A percentile compares a stretch with the other conserved stretches of the same genome.
Evolutionary conservation across 2,888 invertebrate genomes (phyloP).

Genomic region (Trissonchulus sp.): DNA sequence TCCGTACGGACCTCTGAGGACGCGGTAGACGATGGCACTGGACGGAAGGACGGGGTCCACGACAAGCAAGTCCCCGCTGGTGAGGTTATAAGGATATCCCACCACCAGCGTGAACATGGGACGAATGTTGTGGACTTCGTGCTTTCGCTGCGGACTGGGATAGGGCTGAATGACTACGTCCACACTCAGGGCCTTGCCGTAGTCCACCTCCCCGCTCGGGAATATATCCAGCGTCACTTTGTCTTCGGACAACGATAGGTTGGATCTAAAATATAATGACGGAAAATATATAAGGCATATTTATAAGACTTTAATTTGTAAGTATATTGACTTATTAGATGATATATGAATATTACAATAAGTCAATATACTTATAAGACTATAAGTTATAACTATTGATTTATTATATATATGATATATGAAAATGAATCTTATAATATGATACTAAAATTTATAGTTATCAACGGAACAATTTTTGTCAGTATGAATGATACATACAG

Average conservation of each 20-base stretch:
- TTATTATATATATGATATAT: no score
- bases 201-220: neutral
- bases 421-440: no score
- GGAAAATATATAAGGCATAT: no score
- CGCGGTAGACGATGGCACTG: slow-evolving; percentile 22
- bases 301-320: no score
- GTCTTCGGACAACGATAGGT: neutral
- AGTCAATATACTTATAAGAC: no score
- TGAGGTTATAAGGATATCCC: slow-evolving; percentile 20
- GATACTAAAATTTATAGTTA: no score
- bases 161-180: slow-evolving; percentile 1
- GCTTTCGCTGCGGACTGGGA: slow-evolving; percentile 2
- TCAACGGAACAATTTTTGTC: no score
- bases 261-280: neutral
- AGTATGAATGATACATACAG: no score
- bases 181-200: neutral
- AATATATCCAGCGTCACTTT: slow-evolving; percentile 11
- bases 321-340: no score
- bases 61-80: slow-evolving; percentile 23
- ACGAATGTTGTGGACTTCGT: slow-evolving; percentile 18
- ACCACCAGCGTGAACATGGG: slow-evolving; percentile 16
- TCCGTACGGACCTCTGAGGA: slow-evolving; percentile 14
- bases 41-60: neutral
- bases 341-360: no score
- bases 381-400: no score